Percentiles rank a stretch among this genome's conserved stretches.
Conservation (phyloP, 2,888 invertebrate genomes). For the Drosophila merina region DNA sequence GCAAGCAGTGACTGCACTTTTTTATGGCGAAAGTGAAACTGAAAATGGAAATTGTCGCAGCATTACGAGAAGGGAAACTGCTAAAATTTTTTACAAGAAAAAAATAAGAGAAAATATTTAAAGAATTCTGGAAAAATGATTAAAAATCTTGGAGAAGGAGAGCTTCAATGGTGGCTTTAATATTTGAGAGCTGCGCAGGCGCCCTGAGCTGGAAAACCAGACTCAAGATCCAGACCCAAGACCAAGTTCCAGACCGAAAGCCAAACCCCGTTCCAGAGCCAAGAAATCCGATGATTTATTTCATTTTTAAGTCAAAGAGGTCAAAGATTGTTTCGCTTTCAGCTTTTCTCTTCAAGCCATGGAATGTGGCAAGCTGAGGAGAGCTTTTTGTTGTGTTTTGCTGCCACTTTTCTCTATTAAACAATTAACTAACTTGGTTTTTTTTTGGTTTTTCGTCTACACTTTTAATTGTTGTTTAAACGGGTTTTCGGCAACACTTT, state of each 20-base stretch:
- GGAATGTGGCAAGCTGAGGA: slow-evolving; percentile 28
- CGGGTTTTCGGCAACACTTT: slow-evolving; percentile 36
- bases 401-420: slow-evolving; percentile 24
- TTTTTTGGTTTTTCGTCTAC: slow-evolving; percentile 9
- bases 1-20: slow-evolving; percentile 39
- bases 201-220: slow-evolving; percentile 31
- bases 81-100: too few relatives aligned
- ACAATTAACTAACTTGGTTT: slow-evolving; percentile 45
- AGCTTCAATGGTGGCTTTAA: slow-evolving; percentile 7
- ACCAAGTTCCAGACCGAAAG: background rate
- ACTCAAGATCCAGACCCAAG: slow-evolving; percentile 10
- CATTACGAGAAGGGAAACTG: too few relatives aligned
- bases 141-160: background rate
- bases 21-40: slow-evolving; percentile 65
- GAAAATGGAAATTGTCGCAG: slow-evolving; percentile 16
- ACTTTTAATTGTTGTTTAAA: slow-evolving; percentile 46
- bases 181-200: slow-evolving; percentile 25
- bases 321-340: slow-evolving; percentile 47
- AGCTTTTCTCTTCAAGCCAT: slow-evolving; percentile 27
- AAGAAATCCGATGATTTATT: slow-evolving; percentile 68
- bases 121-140: too few relatives aligned
- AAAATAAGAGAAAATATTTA: too few relatives aligned
- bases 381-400: background rate
- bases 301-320: slow-evolving; percentile 17
- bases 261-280: background rate